phyloP scores from a whole-genome alignment of 2,797 vertebrate species.

The Sorex maritimensis region DNA sequence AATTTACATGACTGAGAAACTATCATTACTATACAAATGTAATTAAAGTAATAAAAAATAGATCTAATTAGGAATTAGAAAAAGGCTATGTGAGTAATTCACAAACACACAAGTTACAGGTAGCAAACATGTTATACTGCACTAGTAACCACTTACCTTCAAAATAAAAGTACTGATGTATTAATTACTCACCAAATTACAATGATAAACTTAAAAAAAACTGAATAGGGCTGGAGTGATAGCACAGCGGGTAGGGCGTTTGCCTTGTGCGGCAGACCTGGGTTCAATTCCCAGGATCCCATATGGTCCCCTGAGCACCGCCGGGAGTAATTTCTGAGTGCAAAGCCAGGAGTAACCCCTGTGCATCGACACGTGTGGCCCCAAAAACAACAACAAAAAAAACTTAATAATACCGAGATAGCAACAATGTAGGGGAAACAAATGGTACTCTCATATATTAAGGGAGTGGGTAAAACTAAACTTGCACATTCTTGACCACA shows the following conservation, averaged over 20 bases:
- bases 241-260: no score
- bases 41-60: slow-evolving; percentile 50
- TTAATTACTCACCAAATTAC: slow-evolving; percentile 35
- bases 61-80: slow-evolving; percentile 35
- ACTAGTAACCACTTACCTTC: slow-evolving; percentile 15
- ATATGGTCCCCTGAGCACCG: no score
- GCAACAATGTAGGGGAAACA: not conserved
- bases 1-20: not conserved
- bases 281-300: no score
- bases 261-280: no score
- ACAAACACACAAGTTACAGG: slow-evolving; percentile 25
- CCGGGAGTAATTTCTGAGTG: no score
- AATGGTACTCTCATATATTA: not conserved
- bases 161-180: slow-evolving; percentile 28
- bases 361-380: no score
- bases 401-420: not conserved
- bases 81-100: not conserved
- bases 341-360: no score
- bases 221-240: no score
- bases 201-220: not conserved
- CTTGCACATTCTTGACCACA: no score
- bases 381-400: no score
- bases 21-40: slow-evolving; percentile 13
- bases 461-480: no score
- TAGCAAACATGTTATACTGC: not conserved